A percentile compares a stretch with the other conserved stretches of the same genome.
These are phyloP conservation scores for Phenacoccus solenopsis DNA, from an alignment of 1,140 invertebrate genomes.

Conservation along the genomic window DNA sequence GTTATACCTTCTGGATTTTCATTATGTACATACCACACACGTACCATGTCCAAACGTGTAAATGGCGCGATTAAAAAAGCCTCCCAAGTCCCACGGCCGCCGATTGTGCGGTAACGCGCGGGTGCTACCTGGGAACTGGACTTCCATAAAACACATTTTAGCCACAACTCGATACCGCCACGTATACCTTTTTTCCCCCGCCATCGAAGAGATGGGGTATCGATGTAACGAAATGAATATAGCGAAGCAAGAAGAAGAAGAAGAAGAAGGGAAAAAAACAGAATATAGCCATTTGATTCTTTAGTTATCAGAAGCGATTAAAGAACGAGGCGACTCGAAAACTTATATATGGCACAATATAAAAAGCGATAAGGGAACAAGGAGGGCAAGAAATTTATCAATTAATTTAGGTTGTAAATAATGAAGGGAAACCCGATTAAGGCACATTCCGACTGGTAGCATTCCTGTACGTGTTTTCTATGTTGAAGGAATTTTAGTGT, in stretches of 20 bases:
- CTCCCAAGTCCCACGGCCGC: no score
- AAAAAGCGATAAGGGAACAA: constrained; percentile 12
- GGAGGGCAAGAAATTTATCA: constrained; percentile 11
- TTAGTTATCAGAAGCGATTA: not conserved
- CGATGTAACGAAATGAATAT: no score
- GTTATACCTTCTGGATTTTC: not conserved
- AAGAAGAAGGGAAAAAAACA: not conserved
- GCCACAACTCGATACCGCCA: no score
- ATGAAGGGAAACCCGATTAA: constrained; percentile 16
- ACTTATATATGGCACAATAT: constrained; percentile 5
- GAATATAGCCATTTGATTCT: constrained; percentile 2
- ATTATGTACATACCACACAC: not conserved
- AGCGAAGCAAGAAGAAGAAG: not conserved
- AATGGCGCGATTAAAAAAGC: not conserved
- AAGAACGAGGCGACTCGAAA: not conserved
- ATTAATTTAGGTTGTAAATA: constrained; percentile 18
- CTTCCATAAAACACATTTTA: no score
- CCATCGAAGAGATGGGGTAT: no score
- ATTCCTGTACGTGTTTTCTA: constrained; percentile 17
- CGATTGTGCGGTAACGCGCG: no score
- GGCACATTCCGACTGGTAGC: constrained; percentile 13
- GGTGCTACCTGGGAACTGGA: no score
- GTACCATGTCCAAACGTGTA: not conserved
- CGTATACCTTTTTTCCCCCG: no score
- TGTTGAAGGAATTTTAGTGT: constrained; percentile 15